Evolutionary conservation across 2,888 invertebrate species (phyloP).

Genomic region (Diachrysia chrysitis): DNA sequence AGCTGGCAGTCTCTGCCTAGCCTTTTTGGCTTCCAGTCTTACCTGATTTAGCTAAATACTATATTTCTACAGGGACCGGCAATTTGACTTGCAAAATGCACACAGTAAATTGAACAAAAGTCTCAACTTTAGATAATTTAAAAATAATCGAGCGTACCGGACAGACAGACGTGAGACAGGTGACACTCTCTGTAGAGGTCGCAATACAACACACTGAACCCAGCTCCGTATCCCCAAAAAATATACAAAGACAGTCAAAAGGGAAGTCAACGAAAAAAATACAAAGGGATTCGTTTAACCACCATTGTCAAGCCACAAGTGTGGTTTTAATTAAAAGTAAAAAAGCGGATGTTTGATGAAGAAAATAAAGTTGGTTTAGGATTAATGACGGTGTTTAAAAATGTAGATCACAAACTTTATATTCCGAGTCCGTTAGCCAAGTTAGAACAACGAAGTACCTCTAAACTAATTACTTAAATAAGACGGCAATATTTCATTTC

Average conservation of each 20-base stretch:
- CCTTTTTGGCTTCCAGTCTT: too few relatives aligned
- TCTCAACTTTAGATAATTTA: slow-evolving; percentile 13
- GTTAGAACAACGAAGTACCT: slow-evolving; percentile 25
- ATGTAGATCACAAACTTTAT: slow-evolving; percentile 50
- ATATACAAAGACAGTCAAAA: slow-evolving; percentile 49
- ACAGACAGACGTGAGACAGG: slow-evolving; percentile 37
- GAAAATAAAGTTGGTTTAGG: slow-evolving; percentile 69
- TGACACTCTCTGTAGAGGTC: slow-evolving; percentile 39
- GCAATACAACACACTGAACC: slow-evolving; percentile 35
- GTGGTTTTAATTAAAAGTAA: slow-evolving; percentile 65
- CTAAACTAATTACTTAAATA: slow-evolving; percentile 41
- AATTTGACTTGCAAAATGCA: slow-evolving; percentile 1
- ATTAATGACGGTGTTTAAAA: slow-evolving; percentile 63
- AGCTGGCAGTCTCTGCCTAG: too few relatives aligned
- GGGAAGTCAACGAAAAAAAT: slow-evolving; percentile 55
- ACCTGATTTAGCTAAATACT: too few relatives aligned
- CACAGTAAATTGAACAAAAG: background rate
- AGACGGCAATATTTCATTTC: slow-evolving; percentile 26
- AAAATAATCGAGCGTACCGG: slow-evolving; percentile 42
- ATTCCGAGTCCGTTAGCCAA: slow-evolving; percentile 30
- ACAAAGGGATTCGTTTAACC: slow-evolving; percentile 66
- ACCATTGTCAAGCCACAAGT: slow-evolving; percentile 66
- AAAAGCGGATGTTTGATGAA: slow-evolving; percentile 64
- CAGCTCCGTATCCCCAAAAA: slow-evolving; percentile 40
- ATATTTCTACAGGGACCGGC: background rate